These are phyloP conservation scores for Falco naumanni DNA, from an alignment of 2,797 vertebrate genomes.

Conservation along the genomic window DNA sequence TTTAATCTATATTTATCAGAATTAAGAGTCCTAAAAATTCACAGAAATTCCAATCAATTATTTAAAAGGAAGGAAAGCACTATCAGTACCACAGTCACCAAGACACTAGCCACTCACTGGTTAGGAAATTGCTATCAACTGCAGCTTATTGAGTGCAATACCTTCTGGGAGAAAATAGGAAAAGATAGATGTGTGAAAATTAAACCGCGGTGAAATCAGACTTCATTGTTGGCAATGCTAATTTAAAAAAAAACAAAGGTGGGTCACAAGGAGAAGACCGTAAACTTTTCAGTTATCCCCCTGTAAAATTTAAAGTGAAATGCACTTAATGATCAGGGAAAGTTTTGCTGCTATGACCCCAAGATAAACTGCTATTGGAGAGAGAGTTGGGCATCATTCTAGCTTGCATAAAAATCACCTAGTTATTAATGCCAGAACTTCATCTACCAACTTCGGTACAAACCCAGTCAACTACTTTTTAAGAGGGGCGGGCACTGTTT, in stretches of 20 bases:
- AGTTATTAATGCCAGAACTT: not conserved
- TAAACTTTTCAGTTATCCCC: not conserved
- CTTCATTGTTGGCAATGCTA: not conserved
- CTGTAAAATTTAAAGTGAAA: not conserved
- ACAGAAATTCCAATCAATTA: not conserved
- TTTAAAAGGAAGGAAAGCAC: not conserved
- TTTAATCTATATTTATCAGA: not conserved
- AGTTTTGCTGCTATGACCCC: not conserved
- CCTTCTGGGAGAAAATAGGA: slow-evolving; percentile 22
- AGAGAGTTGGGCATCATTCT: not conserved
- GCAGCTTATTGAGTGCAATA: slow-evolving; percentile 47
- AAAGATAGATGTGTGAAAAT: slow-evolving; percentile 52
- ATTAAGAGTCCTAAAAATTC: not conserved
- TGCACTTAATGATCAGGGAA: not conserved
- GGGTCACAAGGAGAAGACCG: not conserved
- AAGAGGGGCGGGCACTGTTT: not conserved
- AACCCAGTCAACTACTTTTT: not conserved
- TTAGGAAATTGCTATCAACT: slow-evolving; percentile 60
- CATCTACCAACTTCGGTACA: not conserved
- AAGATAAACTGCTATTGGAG: not conserved
- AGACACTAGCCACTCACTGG: slow-evolving; percentile 30
- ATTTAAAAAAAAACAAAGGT: not conserved
- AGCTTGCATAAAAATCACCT: not conserved
- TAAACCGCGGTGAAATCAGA: not conserved
- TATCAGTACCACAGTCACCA: slow-evolving; percentile 26